Conservation (phyloP, 2,797 vertebrate species). For the Megalops cyprinoides region DNA sequence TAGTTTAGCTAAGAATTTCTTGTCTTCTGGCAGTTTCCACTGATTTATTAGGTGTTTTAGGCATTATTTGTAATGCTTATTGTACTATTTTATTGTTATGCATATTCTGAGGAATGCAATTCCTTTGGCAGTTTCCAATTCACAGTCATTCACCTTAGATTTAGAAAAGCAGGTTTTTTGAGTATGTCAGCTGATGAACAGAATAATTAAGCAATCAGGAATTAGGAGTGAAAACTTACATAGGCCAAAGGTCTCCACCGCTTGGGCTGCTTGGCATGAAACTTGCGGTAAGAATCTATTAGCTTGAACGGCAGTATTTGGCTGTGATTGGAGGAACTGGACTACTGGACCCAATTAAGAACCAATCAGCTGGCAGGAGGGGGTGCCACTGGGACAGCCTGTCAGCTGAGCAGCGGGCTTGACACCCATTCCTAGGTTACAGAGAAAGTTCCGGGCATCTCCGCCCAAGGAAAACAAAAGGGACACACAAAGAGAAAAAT, state of each 20-base stretch:
- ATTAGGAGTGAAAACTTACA: background rate
- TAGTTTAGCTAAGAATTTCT: background rate
- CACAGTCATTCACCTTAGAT: conserved; percentile 74
- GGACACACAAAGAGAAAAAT: conserved; percentile 31
- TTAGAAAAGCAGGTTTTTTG: conserved; percentile 59
- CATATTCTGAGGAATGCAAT: conserved; percentile 35
- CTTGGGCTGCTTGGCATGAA: no score
- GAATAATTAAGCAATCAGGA: no score
- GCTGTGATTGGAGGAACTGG: background rate
- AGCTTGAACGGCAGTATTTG: no score
- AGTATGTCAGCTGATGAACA: background rate
- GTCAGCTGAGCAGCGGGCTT: background rate
- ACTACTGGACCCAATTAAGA: conserved; percentile 1
- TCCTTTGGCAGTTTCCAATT: conserved; percentile 71
- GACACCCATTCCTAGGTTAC: conserved; percentile 67
- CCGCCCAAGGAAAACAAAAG: conserved; percentile 9
- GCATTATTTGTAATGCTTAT: background rate
- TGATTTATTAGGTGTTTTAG: background rate
- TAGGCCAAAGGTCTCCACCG: no score
- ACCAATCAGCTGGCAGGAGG: background rate
- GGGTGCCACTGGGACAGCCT: conserved; percentile 36
- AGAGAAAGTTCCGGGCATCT: conserved; percentile 17
- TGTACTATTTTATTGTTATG: background rate
- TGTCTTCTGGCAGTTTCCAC: background rate
- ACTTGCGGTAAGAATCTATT: no score